Evolutionary conservation across 1,140 invertebrate species (phyloP).

Genomic region (Archegozetes longisetosus): DNA sequence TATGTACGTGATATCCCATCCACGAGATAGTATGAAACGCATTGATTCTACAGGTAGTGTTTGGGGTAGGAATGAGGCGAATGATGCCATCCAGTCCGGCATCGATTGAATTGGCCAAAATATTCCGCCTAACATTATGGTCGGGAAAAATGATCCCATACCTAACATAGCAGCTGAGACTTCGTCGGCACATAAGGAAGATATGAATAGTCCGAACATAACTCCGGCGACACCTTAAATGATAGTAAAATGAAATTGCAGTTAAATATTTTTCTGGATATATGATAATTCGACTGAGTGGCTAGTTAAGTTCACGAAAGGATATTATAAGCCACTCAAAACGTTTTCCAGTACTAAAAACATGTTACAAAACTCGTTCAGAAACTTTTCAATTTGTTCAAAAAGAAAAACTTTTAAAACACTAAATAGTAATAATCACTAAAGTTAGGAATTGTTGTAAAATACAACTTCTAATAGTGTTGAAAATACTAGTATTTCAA

Average conservation of each 20-base stretch:
- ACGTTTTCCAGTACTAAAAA: too few species aligned
- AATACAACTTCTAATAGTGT: too few species aligned
- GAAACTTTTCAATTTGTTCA: too few species aligned
- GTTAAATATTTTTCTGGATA: too few species aligned
- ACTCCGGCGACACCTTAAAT: slow-evolving; percentile 44
- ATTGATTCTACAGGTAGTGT: slow-evolving; percentile 47
- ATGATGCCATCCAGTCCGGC: slow-evolving; percentile 60
- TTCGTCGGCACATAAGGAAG: slow-evolving; percentile 70
- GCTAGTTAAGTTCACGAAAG: too few species aligned
- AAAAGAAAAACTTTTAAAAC: too few species aligned
- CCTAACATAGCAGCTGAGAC: slow-evolving; percentile 79
- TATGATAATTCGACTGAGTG: too few species aligned
- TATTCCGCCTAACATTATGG: slow-evolving; percentile 72
- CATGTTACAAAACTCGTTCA: too few species aligned
- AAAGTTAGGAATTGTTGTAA: too few species aligned
- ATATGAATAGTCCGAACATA: slow-evolving; percentile 80
- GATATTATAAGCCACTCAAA: too few species aligned
- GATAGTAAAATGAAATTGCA: not conserved
- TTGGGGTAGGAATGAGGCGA: slow-evolving; percentile 66
- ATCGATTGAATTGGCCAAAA: slow-evolving; percentile 84
- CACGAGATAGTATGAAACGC: slow-evolving; percentile 18
- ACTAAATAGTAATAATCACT: too few species aligned
- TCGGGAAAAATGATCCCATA: slow-evolving; percentile 68
- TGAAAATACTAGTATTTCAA: too few species aligned
- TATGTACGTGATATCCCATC: slow-evolving; percentile 12